Evolutionary conservation across 2,888 invertebrate species (phyloP).

Genomic region (Diplolepis rosae): DNA sequence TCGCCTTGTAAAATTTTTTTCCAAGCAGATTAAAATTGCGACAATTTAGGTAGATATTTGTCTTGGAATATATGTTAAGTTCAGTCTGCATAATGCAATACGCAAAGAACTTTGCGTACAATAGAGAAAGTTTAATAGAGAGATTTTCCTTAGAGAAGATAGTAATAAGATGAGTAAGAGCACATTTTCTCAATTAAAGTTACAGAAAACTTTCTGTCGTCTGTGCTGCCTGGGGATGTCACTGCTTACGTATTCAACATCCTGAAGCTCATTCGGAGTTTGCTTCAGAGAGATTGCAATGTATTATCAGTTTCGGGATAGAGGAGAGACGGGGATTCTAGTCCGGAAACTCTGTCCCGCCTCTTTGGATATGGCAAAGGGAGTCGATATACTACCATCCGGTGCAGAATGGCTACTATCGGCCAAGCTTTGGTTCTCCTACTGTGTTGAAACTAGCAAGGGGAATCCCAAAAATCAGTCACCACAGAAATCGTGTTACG

Average conservation of each 20-base stretch:
- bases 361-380: conserved; percentile 26
- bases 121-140: conserved; percentile 13
- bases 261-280: conserved; percentile 29
- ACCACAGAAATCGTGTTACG: conserved; percentile 6
- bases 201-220: conserved; percentile 28
- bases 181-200: conserved; percentile 30
- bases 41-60: not conserved
- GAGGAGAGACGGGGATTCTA: conserved; percentile 7
- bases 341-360: conserved; percentile 26
- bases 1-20: too few relatives aligned
- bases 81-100: conserved; percentile 6
- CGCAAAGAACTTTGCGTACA: not conserved
- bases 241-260: conserved; percentile 31
- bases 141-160: conserved; percentile 14
- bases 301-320: conserved; percentile 29
- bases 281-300: conserved; percentile 30
- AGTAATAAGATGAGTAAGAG: conserved; percentile 30
- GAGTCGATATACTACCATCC: conserved; percentile 28
- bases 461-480: conserved; percentile 24
- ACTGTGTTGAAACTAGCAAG: conserved; percentile 26
- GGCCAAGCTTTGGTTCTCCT: conserved; percentile 18
- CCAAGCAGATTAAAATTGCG: conserved; percentile 8
- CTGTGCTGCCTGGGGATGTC: conserved; percentile 25
- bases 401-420: conserved; percentile 29
- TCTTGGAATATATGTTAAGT: conserved; percentile 1